Evolutionary conservation across 1,140 invertebrate genomes (phyloP), one percentile per base, ranked within the genome.

Genomic region (Drosophila persimilis): DNA sequence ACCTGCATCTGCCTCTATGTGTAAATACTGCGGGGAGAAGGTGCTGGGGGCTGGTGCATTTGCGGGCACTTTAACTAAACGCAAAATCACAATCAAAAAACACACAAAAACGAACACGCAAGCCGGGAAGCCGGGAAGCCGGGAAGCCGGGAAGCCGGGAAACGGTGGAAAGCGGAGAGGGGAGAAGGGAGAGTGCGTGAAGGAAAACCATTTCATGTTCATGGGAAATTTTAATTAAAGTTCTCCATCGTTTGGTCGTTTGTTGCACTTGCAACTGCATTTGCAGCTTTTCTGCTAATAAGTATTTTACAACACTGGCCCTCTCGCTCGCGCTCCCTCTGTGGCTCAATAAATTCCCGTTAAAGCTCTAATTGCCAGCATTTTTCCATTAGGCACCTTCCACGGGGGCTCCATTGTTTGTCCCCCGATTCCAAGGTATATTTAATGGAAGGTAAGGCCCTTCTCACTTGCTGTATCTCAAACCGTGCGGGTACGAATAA

Each of bases 31-130:
- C 35, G 5, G 11, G 4, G 24, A 5, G 5, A 5, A 26, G 24
- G 35, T 35, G 31, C 31, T 35, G 35, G 11, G 1, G 2, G 7
- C 1, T 0, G 26, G 22, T 53, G 51, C 29, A 46, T 41, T 24
- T 63, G 45, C 43, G 35, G 69, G 64, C 66, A 57, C 63, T 70
- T 70, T 70, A 70, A 70, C 69, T 70, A 70, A 69, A 69, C 63
- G 66, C 66, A 69, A 64, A 69, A 57, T 69, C 66, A 35, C 45
- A 26, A 56, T 62, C 61, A 66, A 47, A 55, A 67, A 31, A 47
- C 24, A 8, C 48, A 54, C 48, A 22, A 41, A 41, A 15, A 52
- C 20, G 20, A n/a, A 2, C 9, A 31, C 22, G 29, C 29, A 31
- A 31, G 8, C 8, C 20, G 20, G 20, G 20, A 20, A 20, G n/a